A percentile compares a stretch with the other conserved stretches of the same genome.
phyloP scores from a whole-genome alignment of 2,888 invertebrate species.

The Tipula vernalis region DNA sequence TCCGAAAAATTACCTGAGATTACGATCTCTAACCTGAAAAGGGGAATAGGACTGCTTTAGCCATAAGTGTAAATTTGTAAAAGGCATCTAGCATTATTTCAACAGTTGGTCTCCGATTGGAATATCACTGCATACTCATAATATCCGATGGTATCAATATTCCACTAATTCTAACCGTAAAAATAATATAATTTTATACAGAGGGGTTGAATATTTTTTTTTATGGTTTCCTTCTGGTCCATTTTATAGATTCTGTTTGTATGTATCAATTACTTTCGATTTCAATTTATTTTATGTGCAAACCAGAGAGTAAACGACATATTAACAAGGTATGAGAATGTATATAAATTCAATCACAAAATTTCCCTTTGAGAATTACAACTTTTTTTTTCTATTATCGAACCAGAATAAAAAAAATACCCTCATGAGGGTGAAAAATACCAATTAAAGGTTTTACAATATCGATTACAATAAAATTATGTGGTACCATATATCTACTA shows the following conservation, averaged over 20 bases:
- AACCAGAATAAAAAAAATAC: not conserved
- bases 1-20: too few species aligned
- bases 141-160: too few species aligned
- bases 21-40: too few species aligned
- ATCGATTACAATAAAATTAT: conserved; percentile 35
- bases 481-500: not conserved
- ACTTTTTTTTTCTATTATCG: not conserved
- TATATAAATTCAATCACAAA: not conserved
- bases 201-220: not conserved
- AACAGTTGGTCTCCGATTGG: too few species aligned
- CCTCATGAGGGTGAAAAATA: not conserved
- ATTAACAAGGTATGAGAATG: not conserved
- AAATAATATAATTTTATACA: not conserved
- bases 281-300: not conserved
- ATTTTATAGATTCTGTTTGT: not conserved
- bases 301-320: not conserved
- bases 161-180: not conserved
- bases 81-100: too few species aligned
- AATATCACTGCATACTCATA: too few species aligned
- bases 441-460: conserved; percentile 30
- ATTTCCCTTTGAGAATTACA: conserved; percentile 6
- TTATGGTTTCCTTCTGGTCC: not conserved
- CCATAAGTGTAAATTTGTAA: too few species aligned
- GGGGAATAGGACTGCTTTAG: too few species aligned
- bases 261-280: not conserved